Conservation (phyloP, 2,888 invertebrate genomes). For the Drosophila helvetica region DNA sequence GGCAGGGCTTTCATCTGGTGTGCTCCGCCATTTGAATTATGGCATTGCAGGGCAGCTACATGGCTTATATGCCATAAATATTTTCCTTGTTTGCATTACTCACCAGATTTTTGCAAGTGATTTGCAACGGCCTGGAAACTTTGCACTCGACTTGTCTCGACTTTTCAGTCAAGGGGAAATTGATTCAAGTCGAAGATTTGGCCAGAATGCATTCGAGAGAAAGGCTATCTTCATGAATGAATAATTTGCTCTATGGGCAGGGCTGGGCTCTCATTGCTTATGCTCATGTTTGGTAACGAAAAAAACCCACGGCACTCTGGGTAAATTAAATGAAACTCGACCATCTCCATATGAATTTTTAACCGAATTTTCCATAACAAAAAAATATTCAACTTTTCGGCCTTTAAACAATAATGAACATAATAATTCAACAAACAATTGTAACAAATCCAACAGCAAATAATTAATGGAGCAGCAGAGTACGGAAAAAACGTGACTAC, state of each 20-base stretch:
- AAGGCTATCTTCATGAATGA: slow-evolving; percentile 39
- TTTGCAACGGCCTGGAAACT: slow-evolving; percentile 72
- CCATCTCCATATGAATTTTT: not conserved
- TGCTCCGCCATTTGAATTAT: slow-evolving; percentile 69
- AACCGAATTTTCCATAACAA: not conserved
- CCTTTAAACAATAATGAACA: slow-evolving; percentile 4
- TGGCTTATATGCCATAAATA: slow-evolving; percentile 74
- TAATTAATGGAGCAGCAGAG: slow-evolving; percentile 21
- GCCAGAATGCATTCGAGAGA: slow-evolving; percentile 22
- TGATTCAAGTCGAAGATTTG: slow-evolving; percentile 47
- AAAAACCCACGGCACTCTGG: not conserved
- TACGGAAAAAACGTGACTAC: slow-evolving; percentile 43
- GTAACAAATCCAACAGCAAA: slow-evolving; percentile 20
- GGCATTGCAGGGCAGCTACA: slow-evolving; percentile 70
- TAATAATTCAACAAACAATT: not conserved
- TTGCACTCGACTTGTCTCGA: slow-evolving; percentile 56
- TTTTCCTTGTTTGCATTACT: slow-evolving; percentile 73
- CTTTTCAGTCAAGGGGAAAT: slow-evolving; percentile 35
- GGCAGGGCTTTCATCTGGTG: slow-evolving; percentile 26
- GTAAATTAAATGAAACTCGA: slow-evolving; percentile 20
- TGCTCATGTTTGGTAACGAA: no score
- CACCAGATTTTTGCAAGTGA: slow-evolving; percentile 64
- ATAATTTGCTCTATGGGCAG: slow-evolving; percentile 27
- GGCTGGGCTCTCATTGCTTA: slow-evolving; percentile 1
- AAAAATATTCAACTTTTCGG: slow-evolving; percentile 24